Conservation (phyloP, 1,140 invertebrate species). For the Asobara japonica region DNA sequence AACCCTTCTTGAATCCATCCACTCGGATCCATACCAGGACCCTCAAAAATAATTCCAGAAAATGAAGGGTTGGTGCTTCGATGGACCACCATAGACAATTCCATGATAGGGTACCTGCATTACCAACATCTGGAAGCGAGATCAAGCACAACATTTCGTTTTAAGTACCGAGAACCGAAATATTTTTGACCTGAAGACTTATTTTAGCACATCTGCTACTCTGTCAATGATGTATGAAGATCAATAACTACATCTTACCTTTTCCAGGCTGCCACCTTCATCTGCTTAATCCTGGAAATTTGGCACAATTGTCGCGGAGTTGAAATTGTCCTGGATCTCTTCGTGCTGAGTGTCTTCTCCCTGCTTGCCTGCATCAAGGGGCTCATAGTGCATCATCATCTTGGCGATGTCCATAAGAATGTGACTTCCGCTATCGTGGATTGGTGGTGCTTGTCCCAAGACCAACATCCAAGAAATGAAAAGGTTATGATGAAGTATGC, state of each 20-base stretch:
- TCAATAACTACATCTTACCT: neutral
- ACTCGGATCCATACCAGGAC: too few relatives aligned
- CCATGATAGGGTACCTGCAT: too few relatives aligned
- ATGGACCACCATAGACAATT: too few relatives aligned
- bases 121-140: too few relatives aligned
- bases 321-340: slow-evolving; percentile 34
- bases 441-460: slow-evolving; percentile 27
- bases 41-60: too few relatives aligned
- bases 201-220: too few relatives aligned
- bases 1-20: neutral
- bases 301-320: slow-evolving; percentile 27
- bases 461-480: slow-evolving; percentile 5
- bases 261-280: slow-evolving; percentile 29
- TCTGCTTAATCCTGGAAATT: slow-evolving; percentile 35
- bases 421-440: slow-evolving; percentile 32
- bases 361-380: slow-evolving; percentile 34
- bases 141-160: too few relatives aligned
- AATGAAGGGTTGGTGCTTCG: too few relatives aligned
- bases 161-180: too few relatives aligned
- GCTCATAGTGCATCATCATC: slow-evolving; percentile 31
- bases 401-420: slow-evolving; percentile 17
- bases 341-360: slow-evolving; percentile 35
- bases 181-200: too few relatives aligned
- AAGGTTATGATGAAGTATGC: slow-evolving; percentile 36
- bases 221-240: neutral